A percentile compares a stretch with the other conserved stretches of the same genome.
Conservation (phyloP, 2,888 invertebrate species). For the Hirtodrosophila confusa region DNA sequence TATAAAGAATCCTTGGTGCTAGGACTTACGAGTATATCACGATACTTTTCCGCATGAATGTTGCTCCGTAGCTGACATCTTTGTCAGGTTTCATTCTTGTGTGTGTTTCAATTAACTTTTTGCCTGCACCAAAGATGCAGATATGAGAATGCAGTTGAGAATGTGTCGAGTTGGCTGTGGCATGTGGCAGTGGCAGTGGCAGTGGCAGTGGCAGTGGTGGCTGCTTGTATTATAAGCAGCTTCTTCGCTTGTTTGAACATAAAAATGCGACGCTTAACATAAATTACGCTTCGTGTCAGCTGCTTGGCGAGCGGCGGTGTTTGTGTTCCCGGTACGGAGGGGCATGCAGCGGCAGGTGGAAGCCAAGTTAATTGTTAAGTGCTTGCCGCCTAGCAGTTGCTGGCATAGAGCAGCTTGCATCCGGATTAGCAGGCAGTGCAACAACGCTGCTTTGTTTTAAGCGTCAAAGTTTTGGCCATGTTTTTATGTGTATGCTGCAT, state of each 20-base stretch:
- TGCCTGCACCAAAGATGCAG: conserved; percentile 65
- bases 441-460: conserved; percentile 34
- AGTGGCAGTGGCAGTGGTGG: conserved; percentile 3
- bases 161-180: conserved; percentile 31
- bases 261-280: conserved; percentile 78
- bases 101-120: conserved; percentile 79
- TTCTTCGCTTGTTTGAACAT: conserved; percentile 78
- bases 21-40: conserved; percentile 10
- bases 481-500: conserved; percentile 39
- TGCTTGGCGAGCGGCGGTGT: conserved; percentile 28
- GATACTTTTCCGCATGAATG: conserved; percentile 43
- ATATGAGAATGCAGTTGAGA: conserved; percentile 52
- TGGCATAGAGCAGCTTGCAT: conserved; percentile 38
- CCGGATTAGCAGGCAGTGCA: conserved; percentile 63
- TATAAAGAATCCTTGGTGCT: conserved; percentile 3
- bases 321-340: conserved; percentile 4
- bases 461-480: conserved; percentile 63
- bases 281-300: conserved; percentile 72
- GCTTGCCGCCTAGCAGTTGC: conserved; percentile 54
- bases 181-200: conserved; percentile 1
- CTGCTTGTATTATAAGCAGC: conserved; percentile 72
- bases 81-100: conserved; percentile 63
- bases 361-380: conserved; percentile 78
- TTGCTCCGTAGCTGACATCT: conserved; percentile 31
- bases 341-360: conserved; percentile 56